Evolutionary conservation across 2,797 vertebrate genomes (phyloP), one percentile per base, ranked within the genome.

Genomic region (Sebastes trivittatus): DNA sequence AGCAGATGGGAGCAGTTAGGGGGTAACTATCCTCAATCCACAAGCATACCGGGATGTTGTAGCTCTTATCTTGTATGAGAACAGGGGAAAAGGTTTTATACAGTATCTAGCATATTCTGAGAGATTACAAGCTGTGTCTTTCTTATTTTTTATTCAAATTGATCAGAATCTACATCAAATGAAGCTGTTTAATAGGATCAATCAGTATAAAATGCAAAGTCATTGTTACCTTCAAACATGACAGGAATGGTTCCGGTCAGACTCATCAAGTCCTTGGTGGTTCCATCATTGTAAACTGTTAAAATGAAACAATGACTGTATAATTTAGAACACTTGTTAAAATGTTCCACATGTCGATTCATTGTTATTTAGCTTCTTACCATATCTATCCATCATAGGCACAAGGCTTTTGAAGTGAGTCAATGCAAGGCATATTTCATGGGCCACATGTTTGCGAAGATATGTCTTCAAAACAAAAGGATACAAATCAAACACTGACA

Each of bases 21-120:
- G 97, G 98, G 82, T 97, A 98, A 34, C 89, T 96, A 83, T 98
- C 97, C 92, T 97, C 95, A 52, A 98, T 90, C 98, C 98, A 99
- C 58, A 98, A 63, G 76, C 95, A 96, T 79, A 98, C 94, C 7
- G 98, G 98, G 80, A 98, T 97, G 92, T 97, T 97, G 80, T 97
- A 98, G 13, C 65, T 95, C 61, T 92, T 95, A 85, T 95, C 98
- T 98, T 77, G 18, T 16, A 36, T 34, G 29, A 64, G 6, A 79
- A 66, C 23, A 82, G 46, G 46, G 18, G 18, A 0, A 42, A 42
- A 42, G 14, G 38, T 42, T 6, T 42, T 42, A 16, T 42, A 16
- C 38, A 42, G 14, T 42, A 42, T 16, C 38, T 42, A 1, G 6
- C 2, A 67, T 36, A 20, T 38, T 77, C 5, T 65, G 7, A 55